Conservation (phyloP, 2,113 vertebrate species). For the Ameiurus melas region DNA sequence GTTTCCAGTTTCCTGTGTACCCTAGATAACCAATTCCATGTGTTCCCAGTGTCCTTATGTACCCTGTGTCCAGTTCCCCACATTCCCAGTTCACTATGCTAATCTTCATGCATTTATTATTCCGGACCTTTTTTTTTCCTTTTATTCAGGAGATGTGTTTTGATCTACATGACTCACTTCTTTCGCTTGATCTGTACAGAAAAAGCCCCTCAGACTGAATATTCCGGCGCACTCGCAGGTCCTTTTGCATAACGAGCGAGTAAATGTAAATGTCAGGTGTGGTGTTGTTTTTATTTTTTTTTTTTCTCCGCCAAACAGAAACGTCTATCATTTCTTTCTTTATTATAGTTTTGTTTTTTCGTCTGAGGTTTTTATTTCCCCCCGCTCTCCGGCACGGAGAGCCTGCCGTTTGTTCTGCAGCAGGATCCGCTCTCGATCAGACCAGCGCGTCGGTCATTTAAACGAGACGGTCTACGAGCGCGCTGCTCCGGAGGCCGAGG, state of each 20-base stretch:
- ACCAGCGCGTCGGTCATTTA: background rate
- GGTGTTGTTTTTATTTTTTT: background rate
- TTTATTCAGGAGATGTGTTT: background rate
- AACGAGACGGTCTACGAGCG: background rate
- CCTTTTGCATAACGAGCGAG: background rate
- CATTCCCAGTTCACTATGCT: background rate
- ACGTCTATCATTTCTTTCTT: background rate
- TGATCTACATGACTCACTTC: background rate
- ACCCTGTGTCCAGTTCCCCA: background rate
- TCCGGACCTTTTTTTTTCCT: background rate
- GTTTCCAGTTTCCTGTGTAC: background rate
- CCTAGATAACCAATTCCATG: background rate
- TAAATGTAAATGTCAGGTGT: background rate
- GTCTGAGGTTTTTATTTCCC: no score
- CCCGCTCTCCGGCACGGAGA: accelerated
- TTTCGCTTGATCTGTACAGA: background rate
- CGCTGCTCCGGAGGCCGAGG: background rate
- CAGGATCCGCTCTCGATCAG: background rate
- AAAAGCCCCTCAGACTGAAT: background rate
- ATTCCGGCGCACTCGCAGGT: background rate
- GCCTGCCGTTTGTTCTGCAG: background rate
- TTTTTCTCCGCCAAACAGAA: background rate
- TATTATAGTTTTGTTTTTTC: background rate
- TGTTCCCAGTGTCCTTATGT: background rate
- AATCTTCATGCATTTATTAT: background rate